Conservation (phyloP, 2,888 invertebrate species). For the Norana najaformis region DNA sequence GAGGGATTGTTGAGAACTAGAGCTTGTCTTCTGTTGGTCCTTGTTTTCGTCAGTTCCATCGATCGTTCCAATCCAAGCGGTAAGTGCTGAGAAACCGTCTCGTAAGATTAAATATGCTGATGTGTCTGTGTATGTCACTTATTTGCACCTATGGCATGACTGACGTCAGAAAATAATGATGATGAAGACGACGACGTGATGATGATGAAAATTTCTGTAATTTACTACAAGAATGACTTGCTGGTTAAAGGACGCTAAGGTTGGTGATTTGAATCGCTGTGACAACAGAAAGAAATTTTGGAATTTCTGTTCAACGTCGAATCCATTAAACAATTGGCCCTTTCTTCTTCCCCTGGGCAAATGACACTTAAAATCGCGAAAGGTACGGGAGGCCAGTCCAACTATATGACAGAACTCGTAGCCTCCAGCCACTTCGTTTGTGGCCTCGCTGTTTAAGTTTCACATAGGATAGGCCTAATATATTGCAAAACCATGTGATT, state of each 20-base stretch:
- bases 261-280: no score
- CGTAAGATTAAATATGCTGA: not conserved
- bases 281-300: no score
- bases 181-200: no score
- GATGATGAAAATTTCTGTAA: no score
- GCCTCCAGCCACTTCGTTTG: not conserved
- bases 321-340: not conserved
- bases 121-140: no score
- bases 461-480: no score
- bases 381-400: not conserved
- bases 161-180: no score
- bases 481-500: not conserved
- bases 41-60: not conserved
- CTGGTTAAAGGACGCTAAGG: no score
- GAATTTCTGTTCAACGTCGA: no score
- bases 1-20: not conserved
- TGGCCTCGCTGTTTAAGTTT: not conserved
- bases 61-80: constrained; percentile 13
- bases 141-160: no score
- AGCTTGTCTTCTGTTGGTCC: not conserved
- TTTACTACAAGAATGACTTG: no score
- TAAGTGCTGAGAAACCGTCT: not conserved
- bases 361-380: not conserved
- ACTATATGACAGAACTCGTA: not conserved
- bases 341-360: not conserved